A percentile compares a stretch with the other conserved stretches of the same genome.
phyloP scores from a whole-genome alignment of 2,797 vertebrate species.

The Synaphobranchus kaupii region DNA sequence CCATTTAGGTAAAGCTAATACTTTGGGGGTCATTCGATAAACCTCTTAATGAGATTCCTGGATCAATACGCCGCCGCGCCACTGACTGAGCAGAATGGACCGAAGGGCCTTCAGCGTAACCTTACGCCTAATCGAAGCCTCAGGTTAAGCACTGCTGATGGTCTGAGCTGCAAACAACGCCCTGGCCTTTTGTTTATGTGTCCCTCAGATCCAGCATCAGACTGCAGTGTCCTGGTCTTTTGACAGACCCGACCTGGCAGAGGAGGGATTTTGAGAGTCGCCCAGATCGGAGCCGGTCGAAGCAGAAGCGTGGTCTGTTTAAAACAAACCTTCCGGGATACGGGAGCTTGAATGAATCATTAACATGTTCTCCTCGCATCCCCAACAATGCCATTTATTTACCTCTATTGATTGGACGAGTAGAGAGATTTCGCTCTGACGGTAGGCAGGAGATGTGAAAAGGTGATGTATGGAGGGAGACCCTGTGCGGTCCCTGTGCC shows the following conservation, averaged over 20 bases:
- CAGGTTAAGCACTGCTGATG: not conserved
- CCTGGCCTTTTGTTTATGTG: not conserved
- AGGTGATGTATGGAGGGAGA: not conserved
- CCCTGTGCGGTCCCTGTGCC: not conserved
- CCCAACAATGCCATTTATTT: not conserved
- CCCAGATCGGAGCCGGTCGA: not conserved
- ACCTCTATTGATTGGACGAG: not conserved
- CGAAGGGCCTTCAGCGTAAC: not conserved
- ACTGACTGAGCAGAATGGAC: not conserved
- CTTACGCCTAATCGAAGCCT: not conserved
- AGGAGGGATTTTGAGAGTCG: not conserved
- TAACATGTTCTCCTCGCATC: not conserved
- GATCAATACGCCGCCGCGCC: conserved; percentile 51
- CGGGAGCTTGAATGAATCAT: not conserved
- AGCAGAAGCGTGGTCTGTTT: too few relatives aligned
- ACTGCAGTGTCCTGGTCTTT: not conserved
- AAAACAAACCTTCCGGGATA: not conserved
- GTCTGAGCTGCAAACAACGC: not conserved
- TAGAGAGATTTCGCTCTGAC: not conserved
- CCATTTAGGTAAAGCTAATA: conserved; percentile 25
- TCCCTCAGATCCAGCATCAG: not conserved
- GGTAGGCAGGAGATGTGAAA: not conserved
- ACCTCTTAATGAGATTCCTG: conserved; percentile 43
- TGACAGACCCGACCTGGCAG: not conserved
- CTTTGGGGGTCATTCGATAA: conserved; percentile 50